Evolutionary conservation across 2,113 vertebrate genomes (phyloP), one percentile per base, ranked within the genome.

Genomic region (Prionailurus bengalensis): DNA sequence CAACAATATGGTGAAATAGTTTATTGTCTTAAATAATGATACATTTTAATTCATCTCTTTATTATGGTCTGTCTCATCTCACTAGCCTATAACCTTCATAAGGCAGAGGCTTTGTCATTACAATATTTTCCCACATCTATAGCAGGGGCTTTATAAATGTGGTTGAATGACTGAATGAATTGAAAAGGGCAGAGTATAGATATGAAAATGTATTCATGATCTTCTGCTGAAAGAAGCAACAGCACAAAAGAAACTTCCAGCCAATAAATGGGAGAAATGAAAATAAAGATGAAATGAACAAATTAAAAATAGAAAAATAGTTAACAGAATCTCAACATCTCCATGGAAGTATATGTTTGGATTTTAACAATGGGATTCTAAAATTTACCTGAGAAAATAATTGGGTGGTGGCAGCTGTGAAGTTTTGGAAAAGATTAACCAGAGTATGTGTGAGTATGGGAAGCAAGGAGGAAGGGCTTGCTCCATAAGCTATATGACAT

Each of bases 191-290:
- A 66, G 51, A 25, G 55, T 65, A 39, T 55, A 63, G 27, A 83
- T n/a, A 12, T 76, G 45, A 84, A 84, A 91, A 36, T 48, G 42
- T 45, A 45, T 45, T 84, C 45, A 68, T 21, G 58, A 36, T 84
- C 63, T 84, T 85, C 25, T 90, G 58, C 68, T 68, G 66, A 83
- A 80, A 80, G 66, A 68, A 89, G 48, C 55, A 81, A 91, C 68
- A 33, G 33, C 48, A 63, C 39, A 87, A 86, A 82, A 89, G 93
- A 89, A 89, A 53, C 10, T 15, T 45, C 55, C 25, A 53, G 39
- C 13, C 42, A 82, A 65, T 45, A 76, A 76, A 29, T 89, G 25
- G 65, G 68, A 82, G 36, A 48, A 31, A 74, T 45, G 21, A 31
- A 33, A 51, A 27, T 36, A 88, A 80, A 73, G 15, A 70, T 45